Evolutionary conservation across 2,888 invertebrate species (phyloP), one percentile per base, ranked within the genome.

Genomic region (Mythimna impura): DNA sequence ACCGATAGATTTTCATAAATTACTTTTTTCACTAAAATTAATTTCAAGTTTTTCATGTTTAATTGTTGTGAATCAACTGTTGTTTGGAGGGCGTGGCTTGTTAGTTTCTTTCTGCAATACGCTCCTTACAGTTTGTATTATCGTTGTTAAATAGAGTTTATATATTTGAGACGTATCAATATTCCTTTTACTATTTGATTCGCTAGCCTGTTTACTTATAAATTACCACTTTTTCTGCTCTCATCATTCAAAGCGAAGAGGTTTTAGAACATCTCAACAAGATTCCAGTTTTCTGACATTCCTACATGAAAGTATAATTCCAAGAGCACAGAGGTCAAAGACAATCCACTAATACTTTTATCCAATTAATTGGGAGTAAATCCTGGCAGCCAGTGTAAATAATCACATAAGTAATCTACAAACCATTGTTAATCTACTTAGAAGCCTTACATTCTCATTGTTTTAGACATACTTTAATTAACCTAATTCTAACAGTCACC

Each of bases 41-140:
- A 50, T 54, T 60, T 55, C 43, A 8, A 58, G 36, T 61, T 55
- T 57, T 61, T 47, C 14, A 67, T 25, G 63, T 17, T 50, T 40
- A 40, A 22, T 57, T 66, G 10, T 69, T 22, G 47, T 20, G 22
- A 34, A n/a, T 20, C 43, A 50, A 70, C 22, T 36, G 54, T 61
- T 72, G 62, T 66, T 25, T 79, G 36, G 60, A 73, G 85, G 85
- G 85, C 79, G 85, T 85, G 85, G 84, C 79, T 78, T 78, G n/a
- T 57, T 36, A 57, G n/a, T 70, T 62, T 58, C n/a, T 47, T 54
- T 66, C 30, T 20, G 30, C 36, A 57, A 66, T 36, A 55, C 64
- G 22, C 17, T 40, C 6, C 20, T 6, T 34, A 10, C 0, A 54
- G 9, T 5, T 61, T 78, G 20, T 34, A 34, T 12, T 43, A 61